phyloP scores from a whole-genome alignment of 1,140 invertebrate species.

The Pygmarrhopalites habei region DNA sequence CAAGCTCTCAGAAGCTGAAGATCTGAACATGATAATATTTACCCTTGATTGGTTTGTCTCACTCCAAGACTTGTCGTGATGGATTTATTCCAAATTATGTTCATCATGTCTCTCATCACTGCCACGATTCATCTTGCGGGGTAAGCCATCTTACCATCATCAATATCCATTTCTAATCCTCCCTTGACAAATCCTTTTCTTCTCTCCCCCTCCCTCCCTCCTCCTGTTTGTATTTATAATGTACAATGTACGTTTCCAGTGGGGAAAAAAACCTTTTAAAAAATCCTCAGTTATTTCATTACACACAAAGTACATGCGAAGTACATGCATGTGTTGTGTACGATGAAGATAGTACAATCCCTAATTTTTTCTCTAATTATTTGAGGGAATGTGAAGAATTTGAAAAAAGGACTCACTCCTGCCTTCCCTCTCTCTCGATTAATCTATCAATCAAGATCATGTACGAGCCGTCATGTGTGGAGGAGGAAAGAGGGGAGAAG shows the following conservation, averaged over 20 bases:
- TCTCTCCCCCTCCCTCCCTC: not conserved
- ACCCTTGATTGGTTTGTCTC: conserved; percentile 8
- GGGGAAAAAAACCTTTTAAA: not conserved
- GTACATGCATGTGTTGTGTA: not conserved
- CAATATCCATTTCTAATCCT: too few species aligned
- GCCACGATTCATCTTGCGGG: conserved; percentile 21
- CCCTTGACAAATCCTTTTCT: too few species aligned
- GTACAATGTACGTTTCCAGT: not conserved
- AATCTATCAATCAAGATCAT: too few species aligned
- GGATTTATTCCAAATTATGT: conserved; percentile 23
- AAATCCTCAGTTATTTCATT: not conserved
- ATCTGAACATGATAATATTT: conserved; percentile 20
- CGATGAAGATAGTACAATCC: not conserved
- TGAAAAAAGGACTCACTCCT: too few species aligned
- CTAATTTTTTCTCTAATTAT: too few species aligned
- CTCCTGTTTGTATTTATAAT: not conserved
- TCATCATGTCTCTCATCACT: conserved; percentile 28
- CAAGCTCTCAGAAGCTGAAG: not conserved
- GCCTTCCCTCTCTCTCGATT: too few species aligned
- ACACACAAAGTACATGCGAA: not conserved
- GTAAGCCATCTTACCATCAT: too few species aligned
- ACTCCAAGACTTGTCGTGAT: conserved; percentile 17
- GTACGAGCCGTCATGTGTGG: too few species aligned
- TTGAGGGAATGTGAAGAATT: too few species aligned
- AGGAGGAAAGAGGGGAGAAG: too few species aligned